These are phyloP conservation scores for Drosophila fungiperda DNA, from an alignment of 2,888 invertebrate species.

Conservation along the genomic window DNA sequence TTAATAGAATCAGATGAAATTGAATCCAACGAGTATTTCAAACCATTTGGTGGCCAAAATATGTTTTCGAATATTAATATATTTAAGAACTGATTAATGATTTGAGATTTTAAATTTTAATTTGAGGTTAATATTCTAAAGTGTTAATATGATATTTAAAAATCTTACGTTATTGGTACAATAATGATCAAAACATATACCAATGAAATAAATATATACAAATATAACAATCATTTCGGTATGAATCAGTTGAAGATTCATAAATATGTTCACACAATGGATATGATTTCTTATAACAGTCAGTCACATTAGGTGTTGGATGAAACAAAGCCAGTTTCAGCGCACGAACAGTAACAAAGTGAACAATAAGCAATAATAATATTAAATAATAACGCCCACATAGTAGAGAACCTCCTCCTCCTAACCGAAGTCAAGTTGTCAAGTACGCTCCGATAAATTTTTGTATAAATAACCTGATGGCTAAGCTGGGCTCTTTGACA, in stretches of 20 bases:
- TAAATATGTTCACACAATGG: background rate
- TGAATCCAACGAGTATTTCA: conserved; percentile 31
- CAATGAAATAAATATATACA: no score
- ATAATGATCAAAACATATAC: no score
- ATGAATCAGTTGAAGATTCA: no score
- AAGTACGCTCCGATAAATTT: conserved; percentile 64
- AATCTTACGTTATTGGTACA: no score
- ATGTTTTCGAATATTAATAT: no score
- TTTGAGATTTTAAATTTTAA: no score
- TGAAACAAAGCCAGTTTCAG: conserved; percentile 14
- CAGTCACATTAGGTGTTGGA: conserved; percentile 11
- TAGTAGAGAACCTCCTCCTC: conserved; percentile 30
- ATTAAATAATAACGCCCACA: conserved; percentile 54
- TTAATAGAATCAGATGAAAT: conserved; percentile 21
- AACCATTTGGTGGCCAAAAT: conserved; percentile 18
- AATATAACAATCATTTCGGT: no score
- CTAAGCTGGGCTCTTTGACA: conserved; percentile 43
- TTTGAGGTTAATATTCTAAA: no score
- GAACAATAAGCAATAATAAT: conserved; percentile 36
- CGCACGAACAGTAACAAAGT: conserved; percentile 2
- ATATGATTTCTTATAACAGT: conserved; percentile 1
- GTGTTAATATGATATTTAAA: no score
- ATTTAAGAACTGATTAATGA: no score
- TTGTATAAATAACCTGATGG: conserved; percentile 63
- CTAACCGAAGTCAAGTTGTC: conserved; percentile 50